Conservation (phyloP, 2,113 vertebrate species). For the Riparia riparia region DNA sequence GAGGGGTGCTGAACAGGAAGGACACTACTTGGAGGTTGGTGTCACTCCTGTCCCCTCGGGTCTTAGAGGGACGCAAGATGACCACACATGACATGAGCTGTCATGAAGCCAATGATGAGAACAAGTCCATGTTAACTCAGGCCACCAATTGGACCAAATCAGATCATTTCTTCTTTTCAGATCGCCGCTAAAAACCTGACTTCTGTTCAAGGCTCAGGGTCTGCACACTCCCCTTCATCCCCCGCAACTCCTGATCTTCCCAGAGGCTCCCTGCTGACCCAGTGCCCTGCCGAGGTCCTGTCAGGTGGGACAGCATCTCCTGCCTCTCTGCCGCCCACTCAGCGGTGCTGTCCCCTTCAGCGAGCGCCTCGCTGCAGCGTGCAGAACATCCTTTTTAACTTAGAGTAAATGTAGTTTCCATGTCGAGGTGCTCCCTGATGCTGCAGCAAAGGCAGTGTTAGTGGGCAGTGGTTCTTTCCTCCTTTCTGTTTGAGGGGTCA, state of each 20-base stretch:
- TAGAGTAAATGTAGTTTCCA: constrained; percentile 51
- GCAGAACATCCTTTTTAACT: constrained; percentile 54
- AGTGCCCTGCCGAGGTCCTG: neutral
- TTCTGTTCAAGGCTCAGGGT: neutral
- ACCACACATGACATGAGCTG: neutral
- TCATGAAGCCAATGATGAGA: neutral
- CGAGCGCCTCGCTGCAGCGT: rapidly evolving
- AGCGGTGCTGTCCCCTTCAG: neutral
- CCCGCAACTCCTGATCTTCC: rapidly evolving
- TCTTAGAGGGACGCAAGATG: rapidly evolving
- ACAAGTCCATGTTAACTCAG: neutral
- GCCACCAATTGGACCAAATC: neutral
- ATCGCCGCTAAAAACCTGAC: neutral
- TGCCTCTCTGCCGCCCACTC: neutral
- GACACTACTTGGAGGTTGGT: neutral
- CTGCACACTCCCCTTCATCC: rapidly evolving
- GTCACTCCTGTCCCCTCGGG: neutral
- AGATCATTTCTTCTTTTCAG: neutral
- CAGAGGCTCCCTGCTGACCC: neutral
- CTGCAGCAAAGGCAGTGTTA: neutral
- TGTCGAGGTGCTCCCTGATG: neutral
- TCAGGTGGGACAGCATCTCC: neutral
- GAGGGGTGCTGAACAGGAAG: neutral
- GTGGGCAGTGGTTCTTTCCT: neutral
- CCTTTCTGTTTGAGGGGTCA: neutral